A percentile compares a stretch with the other conserved stretches of the same genome.
phyloP scores from a whole-genome alignment of 2,113 vertebrate species.

The Melanocharis versteri region DNA sequence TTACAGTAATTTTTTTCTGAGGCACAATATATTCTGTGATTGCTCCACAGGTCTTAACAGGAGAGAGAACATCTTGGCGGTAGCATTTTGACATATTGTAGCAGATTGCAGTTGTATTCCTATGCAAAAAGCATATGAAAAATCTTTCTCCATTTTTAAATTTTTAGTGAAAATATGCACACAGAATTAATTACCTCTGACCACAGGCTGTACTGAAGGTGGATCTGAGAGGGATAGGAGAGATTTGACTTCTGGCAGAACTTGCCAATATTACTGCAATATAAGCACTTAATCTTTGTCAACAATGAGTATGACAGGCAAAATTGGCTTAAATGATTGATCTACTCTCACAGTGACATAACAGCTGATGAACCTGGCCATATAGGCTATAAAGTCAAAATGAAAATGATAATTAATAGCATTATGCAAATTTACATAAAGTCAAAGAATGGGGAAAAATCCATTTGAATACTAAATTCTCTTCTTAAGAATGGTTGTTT shows the following conservation, averaged over 20 bases:
- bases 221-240: neutral
- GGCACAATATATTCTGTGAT: neutral
- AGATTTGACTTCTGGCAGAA: neutral
- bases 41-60: neutral
- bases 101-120: neutral
- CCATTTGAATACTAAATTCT: neutral
- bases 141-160: neutral
- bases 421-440: neutral
- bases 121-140: neutral
- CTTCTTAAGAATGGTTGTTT: neutral
- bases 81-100: neutral
- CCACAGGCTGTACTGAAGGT: neutral
- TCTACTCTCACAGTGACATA: neutral
- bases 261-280: neutral
- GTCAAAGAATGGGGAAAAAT: neutral
- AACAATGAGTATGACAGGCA: slow-evolving; percentile 9
- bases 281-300: slow-evolving; percentile 26
- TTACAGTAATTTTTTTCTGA: neutral
- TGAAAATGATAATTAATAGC: neutral
- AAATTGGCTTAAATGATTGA: slow-evolving; percentile 56
- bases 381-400: slow-evolving; percentile 10
- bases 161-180: neutral
- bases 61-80: neutral
- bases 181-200: neutral
- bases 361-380: neutral